Evolutionary conservation across 1,140 invertebrate species (phyloP), one percentile per base, ranked within the genome.

Genomic region (Diachasma alloeum): DNA sequence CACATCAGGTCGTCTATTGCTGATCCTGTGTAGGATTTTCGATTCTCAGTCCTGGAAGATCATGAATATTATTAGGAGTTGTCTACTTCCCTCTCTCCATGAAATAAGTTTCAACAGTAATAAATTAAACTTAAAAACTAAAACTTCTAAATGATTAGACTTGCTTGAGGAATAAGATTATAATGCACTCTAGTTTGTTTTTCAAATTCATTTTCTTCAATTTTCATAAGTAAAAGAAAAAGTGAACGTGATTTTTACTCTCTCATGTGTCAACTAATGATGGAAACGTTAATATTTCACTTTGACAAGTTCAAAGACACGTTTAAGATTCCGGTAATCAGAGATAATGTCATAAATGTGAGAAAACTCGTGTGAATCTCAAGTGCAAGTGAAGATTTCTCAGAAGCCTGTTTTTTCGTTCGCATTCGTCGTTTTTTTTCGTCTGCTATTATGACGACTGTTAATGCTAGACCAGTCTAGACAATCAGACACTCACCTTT

Each of bases 1-100:
- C 81, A 89, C 76, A 91, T 80, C 15, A 91, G 81, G 8, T 89
- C 86, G 63, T 90, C 90, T n/a, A 91, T 74, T 31, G 86, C 88
- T 22, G 79, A 83, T 22, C 77, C 78, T 0, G 81, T 77, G 10
- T 80, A 73, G 8, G 85, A 82, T 67, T 79, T 86, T 67, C 78
- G 75, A 17, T 79, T 53, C n/a, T 83, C 81, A 17, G 22, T 59
- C 37, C 82, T 85, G 73, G 11, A 67, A 73, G 0, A 3, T 53
- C 9, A 17, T 19, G 4, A 53, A 19, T 53, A 17, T 17, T 15
- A 19, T 53, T 53, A 53, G 10, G 17, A 53, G 15, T 15, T 48
- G n/a, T 31, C 31, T 31, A 31, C 31, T n/a, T n/a, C n/a, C n/a
- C n/a, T n/a, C n/a, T n/a, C n/a, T n/a, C n/a, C n/a, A n/a, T n/a